Base-by-base conservation (phyloP, 1,140 invertebrate genomes). In the Spodoptera litura region DNA sequence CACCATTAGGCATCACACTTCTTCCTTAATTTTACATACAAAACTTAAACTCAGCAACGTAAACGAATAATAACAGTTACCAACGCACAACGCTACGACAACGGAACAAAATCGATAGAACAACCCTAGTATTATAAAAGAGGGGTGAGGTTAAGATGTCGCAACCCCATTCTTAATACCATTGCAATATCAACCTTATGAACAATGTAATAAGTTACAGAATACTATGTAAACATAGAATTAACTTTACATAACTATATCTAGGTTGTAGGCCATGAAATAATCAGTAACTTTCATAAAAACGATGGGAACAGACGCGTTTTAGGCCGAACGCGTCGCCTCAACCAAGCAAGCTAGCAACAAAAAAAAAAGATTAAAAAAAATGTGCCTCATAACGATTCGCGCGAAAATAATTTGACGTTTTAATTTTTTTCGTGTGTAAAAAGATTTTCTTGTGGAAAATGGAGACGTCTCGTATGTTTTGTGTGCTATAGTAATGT, bases 191-290 rank as follows among this genome's bases (percentile, higher is more conserved):
- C 51, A 80, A 88, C 88, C 35, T 80, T 78, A 83, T n/a, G 3
- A 2, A 2, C 2, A 0, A 10, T 8, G 27, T 0, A 15, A 15
- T 87, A 86, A 79, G 78, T 80, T 71, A 77, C 38, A 84, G 68
- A 83, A 80, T 89, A 25, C 44, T 55, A 81, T 84, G 71, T 15
- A 20, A 25, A 0, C 10, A n/a, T 20, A 20, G 55, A 85, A 85
- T 89, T 84, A 86, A 87, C 89, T 91, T 86, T 88, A 88, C 84
- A 91, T 91, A 88, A 87, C 82, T 90, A 88, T 86, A 80, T 88
- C 85, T 90, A 75, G 61, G 64, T 52, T 58, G 13, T 53, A 20
- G 81, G 71, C 81, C 80, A 87, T 93, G 87, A 93, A 93, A 93
- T 93, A 93, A 93, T 91, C 91, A 93, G 91, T 93, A 91, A 86